phyloP scores from a whole-genome alignment of 2,797 vertebrate species.

The Phyllotis vaccarum region DNA sequence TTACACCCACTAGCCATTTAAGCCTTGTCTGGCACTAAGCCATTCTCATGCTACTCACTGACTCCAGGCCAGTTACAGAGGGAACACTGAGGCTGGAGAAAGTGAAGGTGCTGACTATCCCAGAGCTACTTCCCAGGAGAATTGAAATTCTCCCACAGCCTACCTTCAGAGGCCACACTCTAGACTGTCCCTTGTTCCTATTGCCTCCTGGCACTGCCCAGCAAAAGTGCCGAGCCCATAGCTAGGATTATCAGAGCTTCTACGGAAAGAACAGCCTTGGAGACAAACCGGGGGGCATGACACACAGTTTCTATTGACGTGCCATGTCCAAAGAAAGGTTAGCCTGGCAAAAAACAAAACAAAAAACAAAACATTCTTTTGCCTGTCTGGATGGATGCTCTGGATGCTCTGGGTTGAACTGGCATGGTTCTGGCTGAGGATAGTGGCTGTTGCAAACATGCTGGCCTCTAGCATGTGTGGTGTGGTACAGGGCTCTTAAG shows the following conservation, averaged over 20 bases:
- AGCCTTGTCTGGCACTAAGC: neutral
- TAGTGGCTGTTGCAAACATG: neutral
- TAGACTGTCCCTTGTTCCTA: neutral
- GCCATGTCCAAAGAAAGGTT: neutral
- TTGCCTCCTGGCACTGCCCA: neutral
- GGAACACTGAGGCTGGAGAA: neutral
- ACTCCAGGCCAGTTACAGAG: neutral
- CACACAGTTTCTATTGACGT: neutral
- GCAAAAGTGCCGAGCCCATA: neutral
- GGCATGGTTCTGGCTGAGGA: constrained; percentile 49
- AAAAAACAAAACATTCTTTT: too few relatives aligned
- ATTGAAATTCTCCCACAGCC: neutral
- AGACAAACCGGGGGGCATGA: neutral
- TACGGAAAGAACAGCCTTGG: neutral
- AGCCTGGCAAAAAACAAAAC: neutral
- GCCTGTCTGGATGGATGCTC: neutral
- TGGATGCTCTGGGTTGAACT: neutral
- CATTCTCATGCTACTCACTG: accelerated
- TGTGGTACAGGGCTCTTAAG: constrained; percentile 18
- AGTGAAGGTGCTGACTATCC: neutral
- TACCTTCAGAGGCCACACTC: neutral
- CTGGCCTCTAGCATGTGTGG: constrained; percentile 10
- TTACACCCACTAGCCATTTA: neutral
- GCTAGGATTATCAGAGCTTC: neutral
- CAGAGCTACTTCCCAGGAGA: neutral